These are phyloP conservation scores for Menura novaehollandiae DNA, from an alignment of 2,113 vertebrate species.

Conservation along the genomic window DNA sequence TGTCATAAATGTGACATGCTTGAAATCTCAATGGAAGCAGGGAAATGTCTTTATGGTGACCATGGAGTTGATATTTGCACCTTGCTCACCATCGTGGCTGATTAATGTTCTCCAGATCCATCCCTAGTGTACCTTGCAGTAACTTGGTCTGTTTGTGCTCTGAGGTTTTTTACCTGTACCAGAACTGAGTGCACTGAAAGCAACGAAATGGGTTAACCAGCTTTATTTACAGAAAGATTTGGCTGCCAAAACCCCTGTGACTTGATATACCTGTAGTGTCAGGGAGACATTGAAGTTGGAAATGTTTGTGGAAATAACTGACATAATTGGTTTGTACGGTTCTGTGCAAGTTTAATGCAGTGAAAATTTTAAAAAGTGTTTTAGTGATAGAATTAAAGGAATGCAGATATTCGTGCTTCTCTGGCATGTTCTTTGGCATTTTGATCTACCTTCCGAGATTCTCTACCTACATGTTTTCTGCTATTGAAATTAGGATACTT, in stretches of 20 bases:
- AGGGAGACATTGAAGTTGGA: not conserved
- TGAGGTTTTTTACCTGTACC: not conserved
- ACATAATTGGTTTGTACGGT: not conserved
- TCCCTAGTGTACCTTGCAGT: not conserved
- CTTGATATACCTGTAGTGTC: not conserved
- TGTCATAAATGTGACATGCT: not conserved
- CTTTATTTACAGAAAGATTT: not conserved
- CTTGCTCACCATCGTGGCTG: fast-evolving
- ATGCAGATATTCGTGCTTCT: not conserved
- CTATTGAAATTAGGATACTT: not conserved
- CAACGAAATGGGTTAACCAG: not conserved
- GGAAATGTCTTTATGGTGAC: not conserved
- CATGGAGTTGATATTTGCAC: not conserved
- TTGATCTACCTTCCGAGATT: not conserved
- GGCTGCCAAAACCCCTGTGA: not conserved
- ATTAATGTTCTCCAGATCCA: not conserved
- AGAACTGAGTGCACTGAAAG: not conserved
- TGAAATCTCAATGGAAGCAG: not conserved
- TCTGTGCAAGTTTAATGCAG: not conserved
- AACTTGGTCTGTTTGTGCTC: not conserved
- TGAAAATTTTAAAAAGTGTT: not conserved
- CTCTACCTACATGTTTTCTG: not conserved
- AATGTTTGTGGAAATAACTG: not conserved
- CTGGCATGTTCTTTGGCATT: not conserved
- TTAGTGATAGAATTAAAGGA: not conserved